phyloP scores from a whole-genome alignment of 2,888 invertebrate species.

The Miltochrista miniata region DNA sequence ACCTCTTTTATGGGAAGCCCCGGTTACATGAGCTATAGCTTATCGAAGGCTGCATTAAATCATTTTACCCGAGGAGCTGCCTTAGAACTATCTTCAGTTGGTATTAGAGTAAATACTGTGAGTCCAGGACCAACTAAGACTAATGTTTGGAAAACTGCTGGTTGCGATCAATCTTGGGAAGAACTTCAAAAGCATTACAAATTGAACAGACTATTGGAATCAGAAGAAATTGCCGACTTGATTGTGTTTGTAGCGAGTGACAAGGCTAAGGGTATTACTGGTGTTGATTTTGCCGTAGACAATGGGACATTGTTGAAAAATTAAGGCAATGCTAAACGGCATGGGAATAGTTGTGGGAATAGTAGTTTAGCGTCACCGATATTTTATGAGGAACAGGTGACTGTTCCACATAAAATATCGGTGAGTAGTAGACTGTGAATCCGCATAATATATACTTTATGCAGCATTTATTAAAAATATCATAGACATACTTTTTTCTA shows the following conservation, averaged over 20 bases:
- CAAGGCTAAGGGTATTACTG: slow-evolving; percentile 43
- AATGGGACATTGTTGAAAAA: slow-evolving; percentile 24
- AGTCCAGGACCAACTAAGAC: slow-evolving; percentile 22
- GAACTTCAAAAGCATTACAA: neutral
- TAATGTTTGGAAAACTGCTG: slow-evolving; percentile 3
- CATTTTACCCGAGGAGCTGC: slow-evolving; percentile 17
- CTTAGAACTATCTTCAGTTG: slow-evolving; percentile 11
- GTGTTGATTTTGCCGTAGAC: slow-evolving; percentile 29
- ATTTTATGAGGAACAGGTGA: too few species aligned
- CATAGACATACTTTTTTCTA: too few species aligned
- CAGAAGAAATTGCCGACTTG: slow-evolving; percentile 42
- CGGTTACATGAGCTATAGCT: neutral
- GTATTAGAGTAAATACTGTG: slow-evolving; percentile 22
- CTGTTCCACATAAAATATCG: too few species aligned
- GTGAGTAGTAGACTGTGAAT: too few species aligned
- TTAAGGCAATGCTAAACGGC: neutral
- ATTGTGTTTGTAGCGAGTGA: slow-evolving; percentile 43
- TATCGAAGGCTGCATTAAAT: slow-evolving; percentile 24
- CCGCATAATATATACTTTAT: too few species aligned
- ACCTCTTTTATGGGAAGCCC: neutral
- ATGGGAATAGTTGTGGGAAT: too few species aligned
- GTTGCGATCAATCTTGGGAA: slow-evolving; percentile 2
- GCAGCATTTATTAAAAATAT: too few species aligned
- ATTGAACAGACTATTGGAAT: slow-evolving; percentile 44
- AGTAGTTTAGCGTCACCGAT: too few species aligned